Conservation (phyloP, 2,797 vertebrate genomes). For the Chrosomus eos region DNA sequence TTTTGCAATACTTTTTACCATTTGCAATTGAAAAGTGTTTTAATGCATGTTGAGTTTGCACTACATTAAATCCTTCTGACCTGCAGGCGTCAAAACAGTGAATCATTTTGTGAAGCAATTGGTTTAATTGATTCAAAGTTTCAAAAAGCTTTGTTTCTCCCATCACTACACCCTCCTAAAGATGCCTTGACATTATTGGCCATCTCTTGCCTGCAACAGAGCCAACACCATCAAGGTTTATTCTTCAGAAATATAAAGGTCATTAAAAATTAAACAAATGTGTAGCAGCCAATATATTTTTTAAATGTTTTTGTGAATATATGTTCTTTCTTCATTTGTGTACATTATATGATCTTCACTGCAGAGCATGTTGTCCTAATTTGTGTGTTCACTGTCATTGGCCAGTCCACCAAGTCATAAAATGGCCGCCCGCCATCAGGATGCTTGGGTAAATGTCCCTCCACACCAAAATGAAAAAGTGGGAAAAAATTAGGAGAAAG, state of each 20-base stretch:
- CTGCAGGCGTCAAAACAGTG: neutral
- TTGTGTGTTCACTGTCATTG: neutral
- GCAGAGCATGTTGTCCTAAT: neutral
- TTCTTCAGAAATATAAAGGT: neutral
- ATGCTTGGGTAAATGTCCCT: neutral
- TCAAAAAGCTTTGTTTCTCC: neutral
- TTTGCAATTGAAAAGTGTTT: neutral
- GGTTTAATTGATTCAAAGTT: neutral
- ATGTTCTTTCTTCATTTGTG: neutral
- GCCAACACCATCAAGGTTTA: neutral
- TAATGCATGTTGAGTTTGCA: neutral
- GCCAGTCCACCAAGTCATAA: neutral
- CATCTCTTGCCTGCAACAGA: neutral
- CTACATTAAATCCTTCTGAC: neutral
- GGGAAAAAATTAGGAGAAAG: neutral
- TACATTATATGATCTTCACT: neutral
- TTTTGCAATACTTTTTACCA: too few relatives aligned
- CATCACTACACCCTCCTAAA: neutral
- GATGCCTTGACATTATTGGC: neutral
- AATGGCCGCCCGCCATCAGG: constrained; percentile 20
- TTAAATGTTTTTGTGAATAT: neutral
- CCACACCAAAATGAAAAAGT: neutral
- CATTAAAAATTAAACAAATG: neutral
- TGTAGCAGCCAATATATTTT: neutral
- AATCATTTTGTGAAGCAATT: neutral